Evolutionary conservation across 2,888 invertebrate genomes (phyloP), one percentile per base, ranked within the genome.

Genomic region (Clepsis dumicolana): DNA sequence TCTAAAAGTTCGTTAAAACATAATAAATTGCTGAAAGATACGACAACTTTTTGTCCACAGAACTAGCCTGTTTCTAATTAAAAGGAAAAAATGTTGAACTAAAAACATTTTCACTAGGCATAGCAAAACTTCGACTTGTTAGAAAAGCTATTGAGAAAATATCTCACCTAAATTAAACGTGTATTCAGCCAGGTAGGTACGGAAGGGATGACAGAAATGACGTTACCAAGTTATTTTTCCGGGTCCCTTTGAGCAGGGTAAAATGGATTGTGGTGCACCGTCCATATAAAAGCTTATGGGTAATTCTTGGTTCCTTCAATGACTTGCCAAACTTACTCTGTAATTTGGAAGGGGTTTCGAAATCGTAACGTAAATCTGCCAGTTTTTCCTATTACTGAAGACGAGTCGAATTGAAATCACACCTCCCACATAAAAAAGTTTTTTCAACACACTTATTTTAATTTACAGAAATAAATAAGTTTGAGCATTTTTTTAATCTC

Each of bases 171-270:
- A 68, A 63, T 63, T 59, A 57, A 67, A 57, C n/a, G 56, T 27
- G 48, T 38, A 52, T 54, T 62, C 32, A 24, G 41, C 14, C 62
- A 54, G 61, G 66, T 67, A 54, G 61, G 66, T 67, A 63, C 25
- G 57, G 57, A 63, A 63, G 52, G 50, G 57, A 57, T 57, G 63
- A 52, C 66, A 66, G 52, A 21, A 56, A 67, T 62, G 67, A 38
- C 56, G 44, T 68, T 41, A 38, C 62, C 18, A 56, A 48, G 54
- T 56, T 56, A 67, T 67, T 67, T 67, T 63, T 67, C 67, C 67
- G 67, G 54, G 10, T 48, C 29, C 35, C 48, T 48, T 25, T 66
- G 62, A 62, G 62, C 54, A 62, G 67, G 67, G 56, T 67, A 57
- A 54, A 67, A 67, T 67, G 62, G 56, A 35, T 38, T 38, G 18